Percentiles rank a stretch among this genome's conserved stretches.
These are phyloP conservation scores for Anthrax anthrax DNA, from an alignment of 2,888 invertebrate genomes.

Conservation along the genomic window DNA sequence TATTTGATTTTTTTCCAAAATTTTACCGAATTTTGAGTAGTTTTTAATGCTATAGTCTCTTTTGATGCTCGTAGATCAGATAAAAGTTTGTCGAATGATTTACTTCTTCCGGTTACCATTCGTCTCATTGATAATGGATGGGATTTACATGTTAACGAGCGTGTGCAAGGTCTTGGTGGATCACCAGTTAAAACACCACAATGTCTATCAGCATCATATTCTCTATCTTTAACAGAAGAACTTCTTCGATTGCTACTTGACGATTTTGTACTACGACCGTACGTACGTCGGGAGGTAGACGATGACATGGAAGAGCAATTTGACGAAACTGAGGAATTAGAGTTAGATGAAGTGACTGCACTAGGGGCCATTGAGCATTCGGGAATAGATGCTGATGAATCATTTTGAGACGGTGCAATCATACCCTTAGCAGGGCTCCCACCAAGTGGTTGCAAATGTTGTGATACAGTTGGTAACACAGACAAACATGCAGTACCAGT, in stretches of 20 bases:
- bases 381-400: background rate
- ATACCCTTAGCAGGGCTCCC: conserved; percentile 5
- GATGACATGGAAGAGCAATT: background rate
- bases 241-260: conserved; percentile 26
- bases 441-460: conserved; percentile 1
- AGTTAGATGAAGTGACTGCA: background rate
- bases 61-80: conserved; percentile 36
- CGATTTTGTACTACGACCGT: conserved; percentile 13
- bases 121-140: conserved; percentile 54
- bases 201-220: conserved; percentile 70
- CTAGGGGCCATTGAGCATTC: background rate
- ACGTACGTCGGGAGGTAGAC: background rate
- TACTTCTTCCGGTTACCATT: conserved; percentile 53
- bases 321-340: conserved; percentile 1
- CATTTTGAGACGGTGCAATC: conserved; percentile 4
- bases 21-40: background rate
- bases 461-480: background rate
- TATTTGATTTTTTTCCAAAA: background rate
- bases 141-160: conserved; percentile 60
- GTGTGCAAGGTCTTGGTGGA: conserved; percentile 57
- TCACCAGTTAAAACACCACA: conserved; percentile 59
- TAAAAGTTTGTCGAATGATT: conserved; percentile 59
- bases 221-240: conserved; percentile 39
- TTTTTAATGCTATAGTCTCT: conserved; percentile 3
- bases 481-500: conserved; percentile 3